Percentiles rank a stretch among this genome's conserved stretches.
Conservation (phyloP, 2,888 invertebrate genomes). For the Stramonita haemastoma region DNA sequence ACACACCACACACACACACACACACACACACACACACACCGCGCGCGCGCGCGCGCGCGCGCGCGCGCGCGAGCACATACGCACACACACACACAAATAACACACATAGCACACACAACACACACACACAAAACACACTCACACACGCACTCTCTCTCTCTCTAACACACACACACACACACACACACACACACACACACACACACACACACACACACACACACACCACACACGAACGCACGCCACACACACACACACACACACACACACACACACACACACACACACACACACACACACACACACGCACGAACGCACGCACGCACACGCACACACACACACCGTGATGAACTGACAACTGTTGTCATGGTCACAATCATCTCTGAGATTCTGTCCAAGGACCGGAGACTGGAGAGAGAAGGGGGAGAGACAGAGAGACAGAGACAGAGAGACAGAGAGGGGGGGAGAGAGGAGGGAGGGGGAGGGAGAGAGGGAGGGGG, state of each 20-base stretch:
- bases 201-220: neutral
- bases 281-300: constrained; percentile 1
- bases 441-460: neutral
- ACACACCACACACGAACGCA: neutral
- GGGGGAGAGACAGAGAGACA: neutral
- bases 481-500: neutral
- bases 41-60: neutral
- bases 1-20: neutral
- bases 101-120: neutral
- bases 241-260: neutral
- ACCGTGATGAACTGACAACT: neutral
- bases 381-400: neutral
- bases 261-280: neutral
- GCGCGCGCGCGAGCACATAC: too few relatives aligned
- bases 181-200: neutral
- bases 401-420: neutral
- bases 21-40: neutral
- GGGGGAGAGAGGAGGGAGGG: neutral
- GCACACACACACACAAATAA: neutral
- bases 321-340: neutral
- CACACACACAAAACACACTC: neutral
- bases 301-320: neutral
- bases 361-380: neutral
- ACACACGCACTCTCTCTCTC: neutral
- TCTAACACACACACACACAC: neutral